Percentiles rank a stretch among this genome's conserved stretches.
Conservation (phyloP, 2,797 vertebrate genomes). For the Urosaurus nigricauda region DNA sequence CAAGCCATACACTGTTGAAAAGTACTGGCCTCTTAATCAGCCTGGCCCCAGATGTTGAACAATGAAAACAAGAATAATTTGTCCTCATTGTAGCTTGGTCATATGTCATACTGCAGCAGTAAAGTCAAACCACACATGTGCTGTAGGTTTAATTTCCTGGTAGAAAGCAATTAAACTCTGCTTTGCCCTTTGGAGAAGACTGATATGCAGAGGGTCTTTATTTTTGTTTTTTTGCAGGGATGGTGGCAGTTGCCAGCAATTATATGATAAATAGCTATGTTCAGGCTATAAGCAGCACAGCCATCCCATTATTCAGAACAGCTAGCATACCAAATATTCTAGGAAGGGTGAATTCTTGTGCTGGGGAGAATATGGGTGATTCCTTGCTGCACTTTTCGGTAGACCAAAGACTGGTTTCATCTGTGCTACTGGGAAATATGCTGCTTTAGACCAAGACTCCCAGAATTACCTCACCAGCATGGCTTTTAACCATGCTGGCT, state of each 20-base stretch:
- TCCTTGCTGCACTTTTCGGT: not conserved
- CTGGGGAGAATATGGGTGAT: not conserved
- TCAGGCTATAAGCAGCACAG: not conserved
- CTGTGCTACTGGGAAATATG: not conserved
- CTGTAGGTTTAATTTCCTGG: constrained; percentile 34
- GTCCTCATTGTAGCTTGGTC: not conserved
- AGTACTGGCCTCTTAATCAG: not conserved
- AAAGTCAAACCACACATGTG: constrained; percentile 17
- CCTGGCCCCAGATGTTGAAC: not conserved
- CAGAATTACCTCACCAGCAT: not conserved
- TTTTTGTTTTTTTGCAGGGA: not conserved
- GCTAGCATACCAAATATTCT: not conserved
- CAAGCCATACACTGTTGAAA: not conserved
- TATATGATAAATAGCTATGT: not conserved
- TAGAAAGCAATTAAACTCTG: constrained; percentile 31
- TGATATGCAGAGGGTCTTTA: constrained; percentile 1
- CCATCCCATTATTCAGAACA: not conserved
- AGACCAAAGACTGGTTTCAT: not conserved
- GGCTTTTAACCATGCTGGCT: not conserved
- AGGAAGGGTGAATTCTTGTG: not conserved
- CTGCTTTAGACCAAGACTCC: not conserved
- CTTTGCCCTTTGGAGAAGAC: constrained; percentile 25
- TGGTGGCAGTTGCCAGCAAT: constrained; percentile 1
- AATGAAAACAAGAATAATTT: constrained; percentile 23
- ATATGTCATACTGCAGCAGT: constrained; percentile 21